Evolutionary conservation across 2,797 vertebrate genomes (phyloP), one percentile per base, ranked within the genome.

Genomic region (Synaphobranchus kaupii): DNA sequence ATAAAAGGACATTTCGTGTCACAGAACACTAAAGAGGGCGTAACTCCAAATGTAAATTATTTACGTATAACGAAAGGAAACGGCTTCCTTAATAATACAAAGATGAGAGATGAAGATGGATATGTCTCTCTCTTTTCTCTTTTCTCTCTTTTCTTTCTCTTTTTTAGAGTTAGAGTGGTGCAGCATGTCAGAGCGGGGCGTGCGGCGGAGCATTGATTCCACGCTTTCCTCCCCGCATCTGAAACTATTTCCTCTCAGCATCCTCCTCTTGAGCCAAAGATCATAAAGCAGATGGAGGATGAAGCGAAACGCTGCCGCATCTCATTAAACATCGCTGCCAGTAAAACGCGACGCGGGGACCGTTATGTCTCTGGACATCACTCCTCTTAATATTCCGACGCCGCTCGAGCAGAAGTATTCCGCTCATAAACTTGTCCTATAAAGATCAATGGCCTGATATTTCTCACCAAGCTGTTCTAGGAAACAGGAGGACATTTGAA

Each of bases 401-500:
- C 73, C 47, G 34, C 73, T 44, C 3, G 17, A 47, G 73, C 34
- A 17, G 73, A 78, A 78, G 73, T 44, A 15, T 78, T 47, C 22
- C 73, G n/a, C 73, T 47, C 34, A 6, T 22, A 44, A n/a, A 78
- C 73, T 22, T 47, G 73, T 78, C 34, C 34, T 22, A 78, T 78
- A 78, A 78, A 78, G 20, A 44, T 78, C 39, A 44, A 78, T 39
- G 34, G 39, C 73, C 73, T 22, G 39, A 47, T 6, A 22, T 44
- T 78, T 47, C 73, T 47, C 39, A 78, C 34, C 34, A 78, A 78
- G 34, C 34, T 47, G 39, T 22, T 78, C n/a, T 44, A 78, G 73
- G 73, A 31, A 71, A 34, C 68, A 31, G 66, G 31, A 28, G 73
- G 73, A 78, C 17, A 78, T 78, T 78, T 76, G 17, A 78, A 78